Percentiles rank a stretch among this genome's conserved stretches.
phyloP scores from a whole-genome alignment of 2,113 vertebrate genomes.

The Synchiropus splendidus region DNA sequence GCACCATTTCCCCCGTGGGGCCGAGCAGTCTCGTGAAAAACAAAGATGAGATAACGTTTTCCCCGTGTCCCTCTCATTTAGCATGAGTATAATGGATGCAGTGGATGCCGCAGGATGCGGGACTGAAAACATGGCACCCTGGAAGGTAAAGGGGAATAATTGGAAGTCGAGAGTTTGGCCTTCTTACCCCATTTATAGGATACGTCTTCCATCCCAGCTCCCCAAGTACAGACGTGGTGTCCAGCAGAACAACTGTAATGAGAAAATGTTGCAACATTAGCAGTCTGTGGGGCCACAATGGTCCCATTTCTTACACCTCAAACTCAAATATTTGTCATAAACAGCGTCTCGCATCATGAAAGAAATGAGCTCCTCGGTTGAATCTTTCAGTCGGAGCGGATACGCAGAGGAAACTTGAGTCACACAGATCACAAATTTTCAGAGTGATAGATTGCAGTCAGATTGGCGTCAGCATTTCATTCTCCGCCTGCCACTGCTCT shows the following conservation, averaged over 20 bases:
- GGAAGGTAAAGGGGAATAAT: slow-evolving; percentile 12
- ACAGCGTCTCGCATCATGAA: slow-evolving; percentile 25
- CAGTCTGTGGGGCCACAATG: slow-evolving; percentile 31
- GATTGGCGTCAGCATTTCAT: slow-evolving; percentile 54
- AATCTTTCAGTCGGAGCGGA: slow-evolving; percentile 42
- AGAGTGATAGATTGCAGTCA: slow-evolving; percentile 53
- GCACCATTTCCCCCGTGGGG: slow-evolving; percentile 23
- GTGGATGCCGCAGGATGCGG: slow-evolving; percentile 8
- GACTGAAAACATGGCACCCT: slow-evolving; percentile 1
- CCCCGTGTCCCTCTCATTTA: no score
- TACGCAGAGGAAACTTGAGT: slow-evolving; percentile 9
- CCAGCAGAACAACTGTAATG: slow-evolving; percentile 84
- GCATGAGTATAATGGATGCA: slow-evolving; percentile 22
- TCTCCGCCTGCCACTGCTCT: slow-evolving; percentile 19
- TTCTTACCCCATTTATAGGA: slow-evolving; percentile 88
- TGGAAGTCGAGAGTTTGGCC: background rate
- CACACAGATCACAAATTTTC: slow-evolving; percentile 33
- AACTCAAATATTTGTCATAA: slow-evolving; percentile 46
- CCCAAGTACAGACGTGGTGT: slow-evolving; percentile 83
- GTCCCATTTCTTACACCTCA: slow-evolving; percentile 24
- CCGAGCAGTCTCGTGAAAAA: slow-evolving; percentile 17
- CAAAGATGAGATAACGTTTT: no score
- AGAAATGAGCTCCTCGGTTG: slow-evolving; percentile 34
- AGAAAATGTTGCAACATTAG: slow-evolving; percentile 41
- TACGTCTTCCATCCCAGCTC: slow-evolving; percentile 93